These are phyloP conservation scores for Acrobasis repandana DNA, from an alignment of 2,888 invertebrate genomes.

Conservation along the genomic window DNA sequence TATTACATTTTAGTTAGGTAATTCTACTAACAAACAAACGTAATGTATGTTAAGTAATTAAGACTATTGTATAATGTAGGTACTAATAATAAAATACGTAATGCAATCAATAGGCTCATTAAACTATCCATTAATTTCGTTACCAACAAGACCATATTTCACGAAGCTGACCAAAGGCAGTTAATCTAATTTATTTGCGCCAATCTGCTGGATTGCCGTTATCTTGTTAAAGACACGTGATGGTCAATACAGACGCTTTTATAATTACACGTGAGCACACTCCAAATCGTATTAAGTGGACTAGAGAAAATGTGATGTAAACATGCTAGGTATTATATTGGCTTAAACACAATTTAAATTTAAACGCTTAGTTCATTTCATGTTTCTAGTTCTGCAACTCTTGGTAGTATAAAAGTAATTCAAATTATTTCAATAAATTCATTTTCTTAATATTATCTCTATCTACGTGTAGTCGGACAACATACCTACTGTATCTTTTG, in stretches of 20 bases:
- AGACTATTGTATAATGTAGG: neutral
- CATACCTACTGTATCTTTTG: no score
- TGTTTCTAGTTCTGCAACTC: no score
- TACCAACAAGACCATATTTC: constrained; percentile 21
- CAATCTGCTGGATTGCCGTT: constrained; percentile 42
- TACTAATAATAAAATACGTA: no score
- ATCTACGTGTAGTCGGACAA: no score
- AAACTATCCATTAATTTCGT: no score
- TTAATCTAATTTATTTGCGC: constrained; percentile 39
- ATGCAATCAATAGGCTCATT: no score
- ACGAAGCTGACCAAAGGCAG: constrained; percentile 25
- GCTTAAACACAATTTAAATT: neutral
- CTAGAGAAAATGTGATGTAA: neutral
- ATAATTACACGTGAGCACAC: constrained; percentile 37
- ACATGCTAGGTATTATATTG: neutral
- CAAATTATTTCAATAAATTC: neutral
- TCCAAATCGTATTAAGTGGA: constrained; percentile 27
- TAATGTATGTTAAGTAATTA: neutral
- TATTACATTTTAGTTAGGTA: no score
- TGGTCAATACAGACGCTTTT: constrained; percentile 6
- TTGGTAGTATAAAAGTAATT: neutral
- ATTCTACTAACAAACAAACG: neutral
- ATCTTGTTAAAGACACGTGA: constrained; percentile 41
- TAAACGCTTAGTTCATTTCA: neutral
- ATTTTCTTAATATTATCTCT: no score